Base-by-base conservation (phyloP, 2,797 vertebrate species). In the Parotocinclus haroldoi region DNA sequence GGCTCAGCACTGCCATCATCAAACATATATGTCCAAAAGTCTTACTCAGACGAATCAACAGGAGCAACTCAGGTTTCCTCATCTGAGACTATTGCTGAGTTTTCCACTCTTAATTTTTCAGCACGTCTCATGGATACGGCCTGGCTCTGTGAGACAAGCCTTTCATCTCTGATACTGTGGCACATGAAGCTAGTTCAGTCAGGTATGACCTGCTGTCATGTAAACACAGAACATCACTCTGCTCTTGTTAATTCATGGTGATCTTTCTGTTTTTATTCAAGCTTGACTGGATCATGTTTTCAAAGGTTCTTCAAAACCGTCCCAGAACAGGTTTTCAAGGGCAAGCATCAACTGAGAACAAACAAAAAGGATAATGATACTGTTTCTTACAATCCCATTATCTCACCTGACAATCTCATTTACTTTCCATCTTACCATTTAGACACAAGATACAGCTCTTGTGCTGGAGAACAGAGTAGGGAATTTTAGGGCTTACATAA, bases 71-170 rank as follows among this genome's bases (percentile, higher is more conserved):
- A 38, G 67, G 83, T 87, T 87, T 83, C 82, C 74, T 66, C 66
- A 66, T 72, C 17, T 53, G 71, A 74, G 69, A 69, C 57, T 50
- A 67, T 69, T 54, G 53, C 79, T 81, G 82, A 39, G 71, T 75
- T 86, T 86, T 86, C 84, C 84, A 27, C 79, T 83, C 67, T 88
- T 81, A 83, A 87, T 87, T 81, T 88, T 88, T 86, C 81, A 88
- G 68, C 62, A 65, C 3, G 58, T 71, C 77, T 74, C 77, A 70
- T 72, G 65, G 71, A 64, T 69, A 71, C 63, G 48, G 62, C 66
- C 69, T 44, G 75, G 18, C 62, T 57, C 50, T 44, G 58, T n/a
- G 52, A 19, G 40, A 75, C 51, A 7, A 53, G 51, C 64, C 69
- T 72, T 71, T 78, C 50, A 71, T 68, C 68, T 78, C 69, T 59